A percentile compares a stretch with the other conserved stretches of the same genome.
phyloP scores from a whole-genome alignment of 1,140 invertebrate genomes.

The Meteorus sp. region DNA sequence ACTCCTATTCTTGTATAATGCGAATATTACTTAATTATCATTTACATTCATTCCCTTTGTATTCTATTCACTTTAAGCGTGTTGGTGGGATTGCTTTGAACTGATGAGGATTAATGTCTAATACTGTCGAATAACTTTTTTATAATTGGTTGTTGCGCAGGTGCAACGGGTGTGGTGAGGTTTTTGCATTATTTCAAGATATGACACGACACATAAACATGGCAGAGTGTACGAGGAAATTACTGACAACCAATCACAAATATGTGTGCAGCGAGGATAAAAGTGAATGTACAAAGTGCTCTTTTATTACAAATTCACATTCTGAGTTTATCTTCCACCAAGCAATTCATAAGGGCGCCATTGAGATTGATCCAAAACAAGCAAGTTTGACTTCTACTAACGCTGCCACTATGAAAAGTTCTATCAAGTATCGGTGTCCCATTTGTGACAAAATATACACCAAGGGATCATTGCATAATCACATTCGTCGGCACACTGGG shows the following conservation, averaged over 20 bases:
- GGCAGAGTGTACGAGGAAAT: constrained; percentile 34
- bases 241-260: not conserved
- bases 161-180: constrained; percentile 68
- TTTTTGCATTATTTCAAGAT: constrained; percentile 73
- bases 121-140: not conserved
- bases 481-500: constrained; percentile 73
- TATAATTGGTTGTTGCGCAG: constrained; percentile 48
- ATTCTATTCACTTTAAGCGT: too few relatives aligned
- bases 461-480: constrained; percentile 69
- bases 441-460: constrained; percentile 71
- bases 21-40: too few relatives aligned
- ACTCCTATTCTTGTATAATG: too few relatives aligned
- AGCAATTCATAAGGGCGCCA: constrained; percentile 62
- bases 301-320: constrained; percentile 53
- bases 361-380: constrained; percentile 45
- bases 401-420: constrained; percentile 41
- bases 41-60: too few relatives aligned
- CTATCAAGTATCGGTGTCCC: constrained; percentile 65
- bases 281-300: constrained; percentile 56
- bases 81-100: too few relatives aligned
- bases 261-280: constrained; percentile 3
- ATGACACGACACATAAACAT: constrained; percentile 67
- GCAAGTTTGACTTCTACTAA: constrained; percentile 24
- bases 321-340: constrained; percentile 70
- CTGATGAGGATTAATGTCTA: too few relatives aligned